phyloP scores from a whole-genome alignment of 2,797 vertebrate genomes.

The Huso huso region DNA sequence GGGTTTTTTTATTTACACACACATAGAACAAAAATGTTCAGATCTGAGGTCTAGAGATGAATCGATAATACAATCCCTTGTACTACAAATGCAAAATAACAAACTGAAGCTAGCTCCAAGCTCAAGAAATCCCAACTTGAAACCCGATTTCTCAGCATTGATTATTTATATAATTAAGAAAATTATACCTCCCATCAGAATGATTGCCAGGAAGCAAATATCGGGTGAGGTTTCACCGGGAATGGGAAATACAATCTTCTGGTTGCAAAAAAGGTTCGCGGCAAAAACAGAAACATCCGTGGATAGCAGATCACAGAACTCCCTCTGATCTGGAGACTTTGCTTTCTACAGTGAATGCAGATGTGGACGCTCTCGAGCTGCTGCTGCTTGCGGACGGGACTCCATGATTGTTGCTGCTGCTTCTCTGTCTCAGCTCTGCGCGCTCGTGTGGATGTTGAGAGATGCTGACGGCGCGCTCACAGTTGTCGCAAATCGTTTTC shows the following conservation, averaged over 20 bases:
- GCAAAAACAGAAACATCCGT: constrained; percentile 18
- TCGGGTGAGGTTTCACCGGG: constrained; percentile 19
- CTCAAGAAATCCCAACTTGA: neutral
- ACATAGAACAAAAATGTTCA: no score
- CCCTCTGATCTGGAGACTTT: neutral
- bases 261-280: constrained; percentile 21
- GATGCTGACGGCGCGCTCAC: constrained; percentile 30
- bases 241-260: constrained; percentile 25
- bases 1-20: no score
- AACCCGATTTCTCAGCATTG: neutral
- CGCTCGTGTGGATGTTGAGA: constrained; percentile 24
- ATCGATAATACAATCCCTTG: neutral
- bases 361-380: constrained; percentile 12
- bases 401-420: constrained; percentile 16
- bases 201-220: constrained; percentile 18
- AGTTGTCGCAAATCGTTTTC: no score
- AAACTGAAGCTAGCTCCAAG: neutral
- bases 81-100: neutral
- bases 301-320: constrained; percentile 13
- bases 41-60: no score
- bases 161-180: neutral
- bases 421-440: constrained; percentile 21
- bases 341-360: constrained; percentile 8
- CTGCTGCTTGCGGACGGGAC: constrained; percentile 11
- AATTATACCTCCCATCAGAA: constrained; percentile 25